Evolutionary conservation across 2,113 vertebrate species (phyloP).

Genomic region (Macaca mulatta): DNA sequence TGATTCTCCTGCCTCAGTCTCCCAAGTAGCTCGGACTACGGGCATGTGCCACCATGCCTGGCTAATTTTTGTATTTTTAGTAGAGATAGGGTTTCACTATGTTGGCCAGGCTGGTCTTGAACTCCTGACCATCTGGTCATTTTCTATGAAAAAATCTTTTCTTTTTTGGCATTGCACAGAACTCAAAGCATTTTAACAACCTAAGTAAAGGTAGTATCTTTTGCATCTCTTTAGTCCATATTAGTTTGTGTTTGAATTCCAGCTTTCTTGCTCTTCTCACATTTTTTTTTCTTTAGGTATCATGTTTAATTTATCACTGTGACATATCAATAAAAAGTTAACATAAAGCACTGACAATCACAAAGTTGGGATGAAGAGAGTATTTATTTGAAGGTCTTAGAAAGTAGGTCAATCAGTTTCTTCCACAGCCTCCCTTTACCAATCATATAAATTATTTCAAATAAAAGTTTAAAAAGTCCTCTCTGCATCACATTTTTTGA

Average conservation of each 20-base stretch:
- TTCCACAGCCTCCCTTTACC: neutral
- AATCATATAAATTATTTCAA: neutral
- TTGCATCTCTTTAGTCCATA: neutral
- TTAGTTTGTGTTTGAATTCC: neutral
- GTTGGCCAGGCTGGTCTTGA: too few species aligned
- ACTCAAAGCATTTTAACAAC: neutral
- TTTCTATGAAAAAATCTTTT: neutral
- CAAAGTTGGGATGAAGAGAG: neutral
- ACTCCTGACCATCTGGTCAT: neutral
- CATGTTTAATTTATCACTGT: neutral
- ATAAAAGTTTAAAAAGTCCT: neutral
- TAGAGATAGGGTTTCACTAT: too few species aligned
- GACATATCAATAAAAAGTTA: neutral
- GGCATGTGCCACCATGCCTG: too few species aligned
- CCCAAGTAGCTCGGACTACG: too few species aligned
- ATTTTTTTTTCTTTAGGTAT: neutral
- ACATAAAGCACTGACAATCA: neutral
- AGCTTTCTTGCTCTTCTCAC: neutral
- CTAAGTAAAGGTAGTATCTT: neutral
- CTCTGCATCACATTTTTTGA: neutral
- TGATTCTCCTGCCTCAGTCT: too few species aligned
- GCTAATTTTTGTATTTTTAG: too few species aligned
- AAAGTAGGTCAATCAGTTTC: neutral
- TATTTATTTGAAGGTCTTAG: neutral
- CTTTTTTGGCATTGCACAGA: neutral